Evolutionary conservation across 2,888 invertebrate genomes (phyloP).

Genomic region (Pilophorus perplexus): DNA sequence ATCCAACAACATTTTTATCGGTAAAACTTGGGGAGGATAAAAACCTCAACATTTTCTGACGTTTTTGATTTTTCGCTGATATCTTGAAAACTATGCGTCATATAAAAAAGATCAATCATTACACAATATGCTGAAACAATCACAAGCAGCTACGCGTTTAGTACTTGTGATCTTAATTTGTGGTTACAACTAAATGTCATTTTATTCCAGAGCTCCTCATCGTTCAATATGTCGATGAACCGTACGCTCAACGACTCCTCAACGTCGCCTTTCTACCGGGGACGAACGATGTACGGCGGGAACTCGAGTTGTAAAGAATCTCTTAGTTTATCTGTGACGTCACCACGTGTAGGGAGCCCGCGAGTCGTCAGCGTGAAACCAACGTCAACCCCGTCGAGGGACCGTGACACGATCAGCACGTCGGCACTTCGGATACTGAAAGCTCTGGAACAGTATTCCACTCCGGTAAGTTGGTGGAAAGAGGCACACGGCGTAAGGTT

Average conservation of each 20-base stretch:
- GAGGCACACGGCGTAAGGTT: neutral
- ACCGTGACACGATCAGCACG: constrained; percentile 55
- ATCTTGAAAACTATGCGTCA: no score
- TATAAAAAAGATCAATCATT: neutral
- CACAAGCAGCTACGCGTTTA: no score
- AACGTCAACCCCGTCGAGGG: constrained; percentile 50
- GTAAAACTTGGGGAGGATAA: no score
- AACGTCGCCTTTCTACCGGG: constrained; percentile 72
- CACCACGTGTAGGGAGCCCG: constrained; percentile 28
- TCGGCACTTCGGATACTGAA: constrained; percentile 77
- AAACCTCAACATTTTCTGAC: no score
- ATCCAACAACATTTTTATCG: no score
- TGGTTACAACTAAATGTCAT: no score
- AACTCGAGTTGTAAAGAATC: constrained; percentile 57
- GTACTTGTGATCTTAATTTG: no score
- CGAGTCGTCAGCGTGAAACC: constrained; percentile 54
- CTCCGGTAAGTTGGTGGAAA: constrained; percentile 67
- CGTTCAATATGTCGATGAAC: constrained; percentile 15
- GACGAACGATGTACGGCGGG: constrained; percentile 73
- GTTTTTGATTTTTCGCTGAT: no score
- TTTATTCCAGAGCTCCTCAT: constrained; percentile 17
- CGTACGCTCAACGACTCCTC: constrained; percentile 5
- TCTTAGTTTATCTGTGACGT: constrained; percentile 17
- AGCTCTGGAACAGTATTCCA: constrained; percentile 76
- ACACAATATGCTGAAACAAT: neutral